Conservation (phyloP, 2,888 invertebrate species). For the Agrotis clavis region DNA sequence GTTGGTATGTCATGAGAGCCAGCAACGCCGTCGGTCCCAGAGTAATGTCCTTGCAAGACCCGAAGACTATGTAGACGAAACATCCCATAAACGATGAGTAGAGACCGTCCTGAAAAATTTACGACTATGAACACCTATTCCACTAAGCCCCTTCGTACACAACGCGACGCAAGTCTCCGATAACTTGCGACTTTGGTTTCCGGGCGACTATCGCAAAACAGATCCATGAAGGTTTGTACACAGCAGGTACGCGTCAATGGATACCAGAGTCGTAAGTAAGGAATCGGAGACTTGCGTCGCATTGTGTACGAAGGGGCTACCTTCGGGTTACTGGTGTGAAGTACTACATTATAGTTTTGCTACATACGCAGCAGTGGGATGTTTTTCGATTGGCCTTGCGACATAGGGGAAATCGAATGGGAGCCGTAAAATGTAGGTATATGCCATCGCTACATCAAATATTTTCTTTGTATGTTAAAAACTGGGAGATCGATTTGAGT, state of each 20-base stretch:
- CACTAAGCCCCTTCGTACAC: background rate
- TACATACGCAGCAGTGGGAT: background rate
- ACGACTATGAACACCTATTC: conserved; percentile 48
- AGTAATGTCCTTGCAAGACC: conserved; percentile 96
- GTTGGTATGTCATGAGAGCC: conserved; percentile 97
- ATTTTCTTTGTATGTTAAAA: background rate
- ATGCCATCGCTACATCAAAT: background rate
- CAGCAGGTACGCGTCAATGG: too few relatives aligned
- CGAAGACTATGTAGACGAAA: conserved; percentile 97
- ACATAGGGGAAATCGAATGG: conserved; percentile 29
- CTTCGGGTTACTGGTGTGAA: conserved; percentile 24
- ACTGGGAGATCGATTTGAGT: background rate
- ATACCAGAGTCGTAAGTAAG: too few relatives aligned
- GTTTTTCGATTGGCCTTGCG: conserved; percentile 16
- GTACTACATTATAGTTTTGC: conserved; percentile 24
- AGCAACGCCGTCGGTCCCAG: conserved; percentile 98
- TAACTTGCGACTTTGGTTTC: too few relatives aligned
- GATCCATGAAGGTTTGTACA: too few relatives aligned
- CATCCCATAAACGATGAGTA: conserved; percentile 99
- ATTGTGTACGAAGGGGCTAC: background rate
- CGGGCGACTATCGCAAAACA: too few relatives aligned
- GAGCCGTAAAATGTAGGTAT: conserved; percentile 4
- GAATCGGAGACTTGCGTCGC: too few relatives aligned
- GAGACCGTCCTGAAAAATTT: conserved; percentile 95
- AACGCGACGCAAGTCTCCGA: too few relatives aligned